These are phyloP conservation scores for Acanthosepion esculentum DNA, from an alignment of 2,888 invertebrate genomes.

Conservation along the genomic window DNA sequence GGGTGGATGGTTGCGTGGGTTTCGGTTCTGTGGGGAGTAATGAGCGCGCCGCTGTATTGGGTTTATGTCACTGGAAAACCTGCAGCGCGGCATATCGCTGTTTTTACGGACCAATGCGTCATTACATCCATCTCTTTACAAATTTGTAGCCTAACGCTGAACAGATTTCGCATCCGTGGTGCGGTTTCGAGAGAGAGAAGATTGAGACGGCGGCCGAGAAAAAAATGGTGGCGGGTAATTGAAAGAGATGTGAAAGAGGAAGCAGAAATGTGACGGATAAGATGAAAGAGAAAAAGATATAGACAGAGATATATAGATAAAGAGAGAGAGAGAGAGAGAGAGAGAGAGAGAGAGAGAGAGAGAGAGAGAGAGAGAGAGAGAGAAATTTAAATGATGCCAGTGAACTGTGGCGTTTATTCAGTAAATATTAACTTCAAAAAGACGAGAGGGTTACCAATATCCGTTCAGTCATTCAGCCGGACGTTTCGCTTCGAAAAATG, in stretches of 20 bases:
- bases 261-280: too few species aligned
- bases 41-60: background rate
- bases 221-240: background rate
- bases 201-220: background rate
- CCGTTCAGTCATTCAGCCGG: background rate
- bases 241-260: background rate
- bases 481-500: background rate
- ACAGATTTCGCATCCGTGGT: background rate
- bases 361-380: background rate
- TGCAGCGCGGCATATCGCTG: background rate
- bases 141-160: background rate
- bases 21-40: background rate
- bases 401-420: background rate
- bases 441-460: background rate
- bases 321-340: background rate
- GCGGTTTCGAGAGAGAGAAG: background rate
- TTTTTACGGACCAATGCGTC: background rate
- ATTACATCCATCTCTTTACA: background rate
- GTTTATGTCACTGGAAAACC: background rate
- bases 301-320: background rate
- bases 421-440: background rate
- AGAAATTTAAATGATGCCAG: background rate
- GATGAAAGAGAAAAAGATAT: background rate
- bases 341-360: background rate
- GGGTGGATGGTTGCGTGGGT: background rate